Percentiles rank a stretch among this genome's conserved stretches.
These are phyloP conservation scores for Phoeniculus purpureus DNA, from an alignment of 2,797 vertebrate species.

Conservation along the genomic window DNA sequence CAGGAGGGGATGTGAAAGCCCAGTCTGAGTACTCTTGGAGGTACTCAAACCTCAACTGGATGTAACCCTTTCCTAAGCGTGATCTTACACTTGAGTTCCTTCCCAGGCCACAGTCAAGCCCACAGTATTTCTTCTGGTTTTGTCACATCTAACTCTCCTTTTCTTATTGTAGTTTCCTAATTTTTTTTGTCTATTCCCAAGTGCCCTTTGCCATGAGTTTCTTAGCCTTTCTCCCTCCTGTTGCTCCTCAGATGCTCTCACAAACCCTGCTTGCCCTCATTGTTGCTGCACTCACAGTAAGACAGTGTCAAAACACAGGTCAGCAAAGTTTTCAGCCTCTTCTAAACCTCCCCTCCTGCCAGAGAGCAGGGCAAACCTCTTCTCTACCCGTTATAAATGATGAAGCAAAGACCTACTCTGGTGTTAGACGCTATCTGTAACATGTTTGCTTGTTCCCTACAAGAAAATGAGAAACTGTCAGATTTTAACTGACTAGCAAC, in stretches of 20 bases:
- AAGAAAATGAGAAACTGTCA: background rate
- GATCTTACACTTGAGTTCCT: background rate
- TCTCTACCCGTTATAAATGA: background rate
- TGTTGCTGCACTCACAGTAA: background rate
- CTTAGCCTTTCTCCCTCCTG: background rate
- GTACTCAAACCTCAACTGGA: background rate
- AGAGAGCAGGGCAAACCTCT: background rate
- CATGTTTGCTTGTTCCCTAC: background rate
- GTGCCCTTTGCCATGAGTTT: background rate
- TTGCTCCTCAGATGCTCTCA: background rate
- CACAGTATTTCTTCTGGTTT: background rate
- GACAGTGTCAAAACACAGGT: background rate
- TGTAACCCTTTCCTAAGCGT: rapidly evolving
- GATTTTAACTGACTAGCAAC: background rate
- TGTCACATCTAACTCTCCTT: background rate
- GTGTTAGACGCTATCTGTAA: background rate
- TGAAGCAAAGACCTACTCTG: background rate
- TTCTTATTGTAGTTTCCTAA: background rate
- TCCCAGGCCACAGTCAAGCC: background rate
- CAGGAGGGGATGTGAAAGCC: background rate
- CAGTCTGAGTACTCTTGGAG: background rate
- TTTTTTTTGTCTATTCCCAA: background rate
- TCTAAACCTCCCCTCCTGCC: background rate
- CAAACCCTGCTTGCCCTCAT: background rate
- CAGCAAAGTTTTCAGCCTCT: background rate